Percentiles rank a stretch among this genome's conserved stretches.
Conservation (phyloP, 2,888 invertebrate genomes). For the Eudasyphora cyanicolor region DNA sequence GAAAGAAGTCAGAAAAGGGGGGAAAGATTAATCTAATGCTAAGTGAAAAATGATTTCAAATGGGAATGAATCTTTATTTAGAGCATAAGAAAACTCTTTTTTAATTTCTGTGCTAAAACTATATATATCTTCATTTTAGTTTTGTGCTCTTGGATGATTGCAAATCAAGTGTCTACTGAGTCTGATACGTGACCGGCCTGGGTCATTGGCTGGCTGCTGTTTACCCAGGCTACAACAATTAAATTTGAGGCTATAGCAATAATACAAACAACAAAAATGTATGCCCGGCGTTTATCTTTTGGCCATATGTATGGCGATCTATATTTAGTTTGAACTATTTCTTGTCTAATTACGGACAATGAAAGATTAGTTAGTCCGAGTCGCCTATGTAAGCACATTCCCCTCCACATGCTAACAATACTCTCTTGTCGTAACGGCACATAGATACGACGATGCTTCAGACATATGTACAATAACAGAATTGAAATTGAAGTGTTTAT, state of each 20-base stretch:
- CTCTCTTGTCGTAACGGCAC: too few relatives aligned
- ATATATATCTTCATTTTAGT: background rate
- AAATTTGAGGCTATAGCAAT: background rate
- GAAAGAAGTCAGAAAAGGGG: background rate
- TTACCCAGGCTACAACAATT: constrained; percentile 50
- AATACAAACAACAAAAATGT: constrained; percentile 24
- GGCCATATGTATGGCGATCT: constrained; percentile 27
- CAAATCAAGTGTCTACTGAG: background rate
- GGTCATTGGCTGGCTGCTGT: constrained; percentile 49
- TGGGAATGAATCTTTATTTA: background rate
- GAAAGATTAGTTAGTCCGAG: constrained; percentile 26
- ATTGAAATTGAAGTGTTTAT: constrained; percentile 42
- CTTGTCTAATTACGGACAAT: constrained; percentile 34
- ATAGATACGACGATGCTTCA: background rate
- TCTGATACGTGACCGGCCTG: constrained; percentile 13
- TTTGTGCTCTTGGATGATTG: constrained; percentile 5
- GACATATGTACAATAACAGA: background rate
- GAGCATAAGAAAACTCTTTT: background rate
- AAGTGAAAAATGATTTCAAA: background rate
- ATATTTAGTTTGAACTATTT: constrained; percentile 53
- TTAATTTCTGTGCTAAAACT: background rate
- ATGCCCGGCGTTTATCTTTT: constrained; percentile 25
- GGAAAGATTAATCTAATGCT: background rate
- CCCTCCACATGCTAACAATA: too few relatives aligned
- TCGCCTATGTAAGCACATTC: background rate